Percentiles rank a stretch among this genome's conserved stretches.
Conservation (phyloP, 2,797 vertebrate species). For the Sternarchorhynchus goeldii region DNA sequence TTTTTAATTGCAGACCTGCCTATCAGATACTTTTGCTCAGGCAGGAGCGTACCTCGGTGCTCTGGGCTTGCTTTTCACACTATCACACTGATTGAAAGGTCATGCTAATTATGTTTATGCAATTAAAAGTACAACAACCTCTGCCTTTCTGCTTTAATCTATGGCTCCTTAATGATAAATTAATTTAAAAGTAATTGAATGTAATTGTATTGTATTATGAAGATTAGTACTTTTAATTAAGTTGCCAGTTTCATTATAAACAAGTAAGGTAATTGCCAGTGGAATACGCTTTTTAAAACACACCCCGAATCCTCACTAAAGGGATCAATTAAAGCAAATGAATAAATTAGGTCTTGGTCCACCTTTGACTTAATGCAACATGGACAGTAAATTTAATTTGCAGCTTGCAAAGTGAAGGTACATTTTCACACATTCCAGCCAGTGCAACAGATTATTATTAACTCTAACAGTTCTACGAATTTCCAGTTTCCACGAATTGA, state of each 20-base stretch:
- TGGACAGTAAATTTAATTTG: background rate
- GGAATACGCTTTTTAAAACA: background rate
- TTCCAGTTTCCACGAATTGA: background rate
- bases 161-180: background rate
- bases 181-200: slow-evolving; percentile 6
- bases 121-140: background rate
- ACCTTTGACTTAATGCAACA: background rate
- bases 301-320: background rate
- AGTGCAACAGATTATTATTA: background rate
- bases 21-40: background rate
- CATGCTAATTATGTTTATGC: slow-evolving; percentile 22
- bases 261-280: background rate
- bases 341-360: background rate
- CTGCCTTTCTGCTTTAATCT: background rate
- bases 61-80: background rate
- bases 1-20: background rate
- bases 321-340: background rate
- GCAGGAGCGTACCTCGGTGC: background rate
- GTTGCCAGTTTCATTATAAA: slow-evolving; percentile 8
- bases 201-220: background rate
- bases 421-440: background rate
- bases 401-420: background rate
- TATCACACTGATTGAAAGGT: slow-evolving; percentile 7
- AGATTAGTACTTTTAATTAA: slow-evolving; percentile 10
- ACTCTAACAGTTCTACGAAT: background rate